Evolutionary conservation across 2,113 vertebrate genomes (phyloP), one percentile per base, ranked within the genome.

Genomic region (Tragulus kanchil): DNA sequence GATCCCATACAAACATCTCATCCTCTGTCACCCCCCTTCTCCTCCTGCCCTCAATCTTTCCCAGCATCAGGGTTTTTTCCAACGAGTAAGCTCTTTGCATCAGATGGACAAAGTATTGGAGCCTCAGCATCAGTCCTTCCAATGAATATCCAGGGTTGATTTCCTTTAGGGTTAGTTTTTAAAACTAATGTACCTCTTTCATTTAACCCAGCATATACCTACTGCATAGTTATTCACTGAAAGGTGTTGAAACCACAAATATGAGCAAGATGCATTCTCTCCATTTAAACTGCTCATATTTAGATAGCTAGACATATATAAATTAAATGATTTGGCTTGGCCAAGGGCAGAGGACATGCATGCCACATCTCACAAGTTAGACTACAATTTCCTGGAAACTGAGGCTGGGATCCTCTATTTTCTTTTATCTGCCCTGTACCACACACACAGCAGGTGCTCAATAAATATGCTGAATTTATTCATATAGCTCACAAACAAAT

Each of bases 401-500:
- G 85, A 45, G 17, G 25, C 48, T 94, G n/a, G 42, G 50, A n/a
- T 77, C 58, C 14, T 73, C 48, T 8, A 59, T 25, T 89, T 92
- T 81, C 45, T 81, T 97, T 93, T 67, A 73, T 96, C 58, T 2
- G 45, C 31, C 85, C 62, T 83, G 12, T 77, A 26, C 8, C 69
- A 85, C 3, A 5, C 19, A 79, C 45, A 86, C 93, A 96, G 61
- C 64, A 79, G 56, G 62, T 45, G 11, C 31, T 67, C 71, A 36
- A 59, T 59, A 93, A 94, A 58, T 61, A 21, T 2, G 10, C 14
- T 75, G 31, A 91, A 89, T 36, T 31, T 85, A 94, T 85, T 81
- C 62, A 48, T 52, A 82, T 31, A 81, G 42, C 56, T 88, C 73
- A 92, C 50, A 95, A 94, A 79, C 31, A 93, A 90, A 81, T 56